A percentile compares a stretch with the other conserved stretches of the same genome.
Conservation (phyloP, 2,888 invertebrate genomes). For the Eupithecia dodoneata region DNA sequence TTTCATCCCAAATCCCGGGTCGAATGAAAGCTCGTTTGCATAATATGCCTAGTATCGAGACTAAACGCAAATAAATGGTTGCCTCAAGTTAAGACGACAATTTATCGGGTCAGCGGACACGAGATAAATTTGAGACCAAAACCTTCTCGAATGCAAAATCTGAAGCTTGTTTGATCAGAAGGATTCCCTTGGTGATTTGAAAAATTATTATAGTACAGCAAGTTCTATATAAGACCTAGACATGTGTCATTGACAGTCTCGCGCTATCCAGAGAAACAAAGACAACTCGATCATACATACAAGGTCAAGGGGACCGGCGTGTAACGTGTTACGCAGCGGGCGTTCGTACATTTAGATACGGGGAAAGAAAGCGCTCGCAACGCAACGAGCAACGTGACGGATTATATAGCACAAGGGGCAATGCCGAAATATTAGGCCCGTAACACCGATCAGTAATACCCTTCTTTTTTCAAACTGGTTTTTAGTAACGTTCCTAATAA, state of each 20-base stretch:
- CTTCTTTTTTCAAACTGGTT: too few relatives aligned
- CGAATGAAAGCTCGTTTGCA: constrained; percentile 73
- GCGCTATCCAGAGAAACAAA: not conserved
- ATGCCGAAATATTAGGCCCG: too few relatives aligned
- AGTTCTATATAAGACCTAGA: constrained; percentile 17
- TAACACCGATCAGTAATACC: too few relatives aligned
- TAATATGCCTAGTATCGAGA: constrained; percentile 70
- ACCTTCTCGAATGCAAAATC: constrained; percentile 67
- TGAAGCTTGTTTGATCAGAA: constrained; percentile 59
- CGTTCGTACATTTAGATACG: too few relatives aligned
- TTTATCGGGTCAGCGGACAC: constrained; percentile 73
- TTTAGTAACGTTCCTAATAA: too few relatives aligned
- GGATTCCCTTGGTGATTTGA: constrained; percentile 45
- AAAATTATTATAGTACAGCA: constrained; percentile 43
- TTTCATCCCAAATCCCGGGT: constrained; percentile 56
- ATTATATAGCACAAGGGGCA: too few relatives aligned
- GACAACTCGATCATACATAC: not conserved
- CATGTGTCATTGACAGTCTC: not conserved
- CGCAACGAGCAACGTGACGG: too few relatives aligned
- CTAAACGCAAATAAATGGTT: constrained; percentile 78
- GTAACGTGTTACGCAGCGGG: too few relatives aligned
- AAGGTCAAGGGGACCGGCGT: too few relatives aligned
- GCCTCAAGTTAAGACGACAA: constrained; percentile 74
- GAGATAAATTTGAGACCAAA: constrained; percentile 68
- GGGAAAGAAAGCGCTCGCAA: too few relatives aligned